These are phyloP conservation scores for Sialia sialis DNA, from an alignment of 2,113 vertebrate species.

Conservation along the genomic window DNA sequence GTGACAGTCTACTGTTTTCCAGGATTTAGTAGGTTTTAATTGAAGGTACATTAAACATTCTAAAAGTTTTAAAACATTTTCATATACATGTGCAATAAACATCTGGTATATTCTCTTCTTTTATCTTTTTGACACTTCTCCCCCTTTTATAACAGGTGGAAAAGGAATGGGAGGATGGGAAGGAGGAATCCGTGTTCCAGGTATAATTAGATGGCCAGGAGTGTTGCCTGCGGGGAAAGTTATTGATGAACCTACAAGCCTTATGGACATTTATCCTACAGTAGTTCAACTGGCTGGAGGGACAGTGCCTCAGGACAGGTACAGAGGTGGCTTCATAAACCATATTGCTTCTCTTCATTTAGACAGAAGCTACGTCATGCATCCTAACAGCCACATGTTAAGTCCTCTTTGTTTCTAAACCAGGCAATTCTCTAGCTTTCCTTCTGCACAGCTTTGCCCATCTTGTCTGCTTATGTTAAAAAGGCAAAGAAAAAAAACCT, in stretches of 20 bases:
- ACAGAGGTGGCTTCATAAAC: background rate
- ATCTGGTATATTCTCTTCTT: background rate
- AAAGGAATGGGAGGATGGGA: constrained; percentile 94
- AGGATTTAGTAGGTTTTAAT: background rate
- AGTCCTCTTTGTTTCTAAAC: background rate
- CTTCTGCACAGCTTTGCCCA: background rate
- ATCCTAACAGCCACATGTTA: background rate
- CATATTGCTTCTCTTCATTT: background rate
- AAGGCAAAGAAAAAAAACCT: background rate
- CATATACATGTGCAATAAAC: background rate
- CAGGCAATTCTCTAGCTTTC: background rate
- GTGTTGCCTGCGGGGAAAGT: constrained; percentile 76
- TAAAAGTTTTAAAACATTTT: background rate
- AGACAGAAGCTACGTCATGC: background rate
- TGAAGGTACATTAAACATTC: background rate
- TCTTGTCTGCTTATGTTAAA: background rate
- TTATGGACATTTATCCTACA: constrained; percentile 93
- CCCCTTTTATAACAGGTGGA: constrained; percentile 72
- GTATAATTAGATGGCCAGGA: constrained; percentile 88
- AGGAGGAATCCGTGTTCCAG: constrained; percentile 91
- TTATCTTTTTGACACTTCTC: background rate
- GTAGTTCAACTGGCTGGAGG: constrained; percentile 78
- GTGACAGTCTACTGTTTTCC: background rate
- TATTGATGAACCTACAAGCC: constrained; percentile 85
- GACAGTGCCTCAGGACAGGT: constrained; percentile 79